Evolutionary conservation across 2,888 invertebrate species (phyloP).

Genomic region (Tenthredo notha): DNA sequence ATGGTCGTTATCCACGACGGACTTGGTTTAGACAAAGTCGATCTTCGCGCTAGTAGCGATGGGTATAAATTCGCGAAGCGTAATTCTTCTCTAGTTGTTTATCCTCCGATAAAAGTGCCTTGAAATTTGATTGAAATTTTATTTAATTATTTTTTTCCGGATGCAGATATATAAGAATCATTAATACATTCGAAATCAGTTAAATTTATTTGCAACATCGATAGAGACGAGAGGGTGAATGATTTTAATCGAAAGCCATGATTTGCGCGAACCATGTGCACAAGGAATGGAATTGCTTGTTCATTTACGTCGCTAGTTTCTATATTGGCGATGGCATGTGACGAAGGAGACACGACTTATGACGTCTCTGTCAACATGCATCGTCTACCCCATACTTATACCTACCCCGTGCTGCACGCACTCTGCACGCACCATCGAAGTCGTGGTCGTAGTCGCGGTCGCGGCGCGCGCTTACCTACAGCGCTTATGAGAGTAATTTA

Average conservation of each 20-base stretch:
- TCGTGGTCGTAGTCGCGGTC: neutral
- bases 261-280: neutral
- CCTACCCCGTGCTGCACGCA: conserved; percentile 47
- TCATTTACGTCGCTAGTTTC: conserved; percentile 37
- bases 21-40: conserved; percentile 11
- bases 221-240: neutral
- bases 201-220: neutral
- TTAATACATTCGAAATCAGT: neutral
- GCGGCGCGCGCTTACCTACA: conserved; percentile 24
- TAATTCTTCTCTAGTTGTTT: neutral
- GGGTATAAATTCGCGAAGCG: neutral
- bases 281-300: conserved; percentile 9
- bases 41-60: conserved; percentile 23
- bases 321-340: conserved; percentile 34
- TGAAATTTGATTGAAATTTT: neutral
- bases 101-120: neutral
- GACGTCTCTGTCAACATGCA: conserved; percentile 60
- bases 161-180: neutral
- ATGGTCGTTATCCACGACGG: conserved; percentile 67
- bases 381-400: conserved; percentile 53
- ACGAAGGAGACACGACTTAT: conserved; percentile 52
- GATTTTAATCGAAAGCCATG: neutral
- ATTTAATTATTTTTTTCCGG: neutral
- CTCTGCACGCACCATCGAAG: neutral
- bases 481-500: conserved; percentile 57